Conservation (phyloP, 1,140 invertebrate species). For the Saxidomus purpurata region DNA sequence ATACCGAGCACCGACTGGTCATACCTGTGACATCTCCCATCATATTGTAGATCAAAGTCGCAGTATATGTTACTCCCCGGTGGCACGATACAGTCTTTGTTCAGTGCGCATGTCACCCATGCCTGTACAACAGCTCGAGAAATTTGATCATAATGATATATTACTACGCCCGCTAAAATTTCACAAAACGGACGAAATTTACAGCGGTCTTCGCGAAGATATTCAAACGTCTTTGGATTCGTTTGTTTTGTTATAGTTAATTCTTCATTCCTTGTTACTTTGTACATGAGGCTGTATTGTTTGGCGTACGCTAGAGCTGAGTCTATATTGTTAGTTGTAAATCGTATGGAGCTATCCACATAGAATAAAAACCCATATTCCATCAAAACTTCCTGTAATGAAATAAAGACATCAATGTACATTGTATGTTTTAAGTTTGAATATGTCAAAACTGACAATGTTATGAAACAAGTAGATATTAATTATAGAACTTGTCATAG, state of each 20-base stretch:
- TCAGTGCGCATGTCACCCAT: slow-evolving; percentile 54
- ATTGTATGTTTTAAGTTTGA: no score
- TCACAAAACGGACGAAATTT: slow-evolving; percentile 54
- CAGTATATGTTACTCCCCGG: slow-evolving; percentile 11
- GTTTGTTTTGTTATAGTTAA: slow-evolving; percentile 40
- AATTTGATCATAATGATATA: slow-evolving; percentile 43
- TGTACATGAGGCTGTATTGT: slow-evolving; percentile 33
- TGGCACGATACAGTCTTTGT: slow-evolving; percentile 41
- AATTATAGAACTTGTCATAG: no score
- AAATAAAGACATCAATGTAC: no score
- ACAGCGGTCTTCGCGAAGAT: slow-evolving; percentile 44
- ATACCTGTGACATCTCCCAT: slow-evolving; percentile 49
- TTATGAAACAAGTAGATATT: no score
- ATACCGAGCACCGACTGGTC: slow-evolving; percentile 22
- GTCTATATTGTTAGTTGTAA: slow-evolving; percentile 22
- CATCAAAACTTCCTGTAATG: slow-evolving; percentile 37
- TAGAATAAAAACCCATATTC: slow-evolving; percentile 57
- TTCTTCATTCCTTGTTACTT: background rate
- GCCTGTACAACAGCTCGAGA: slow-evolving; percentile 19
- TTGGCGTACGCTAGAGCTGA: slow-evolving; percentile 3
- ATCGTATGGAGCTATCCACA: slow-evolving; percentile 59
- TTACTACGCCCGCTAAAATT: slow-evolving; percentile 31
- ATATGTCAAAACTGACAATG: no score
- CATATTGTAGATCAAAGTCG: background rate
- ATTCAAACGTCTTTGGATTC: slow-evolving; percentile 30